Evolutionary conservation across 2,797 vertebrate species (phyloP).

Genomic region (Gadopsis marmoratus): DNA sequence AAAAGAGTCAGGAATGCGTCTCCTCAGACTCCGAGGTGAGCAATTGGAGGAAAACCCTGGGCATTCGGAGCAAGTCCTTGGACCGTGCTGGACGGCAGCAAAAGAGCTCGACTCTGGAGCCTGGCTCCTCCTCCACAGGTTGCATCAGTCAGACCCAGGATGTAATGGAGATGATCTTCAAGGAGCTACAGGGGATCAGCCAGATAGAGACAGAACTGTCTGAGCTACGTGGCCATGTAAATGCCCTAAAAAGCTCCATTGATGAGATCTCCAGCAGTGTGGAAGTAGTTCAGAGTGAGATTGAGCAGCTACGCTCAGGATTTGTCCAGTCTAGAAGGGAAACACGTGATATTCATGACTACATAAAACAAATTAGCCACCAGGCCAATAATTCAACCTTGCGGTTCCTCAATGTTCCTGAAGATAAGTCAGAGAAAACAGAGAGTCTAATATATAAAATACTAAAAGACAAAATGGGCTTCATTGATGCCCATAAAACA

Average conservation of each 20-base stretch:
- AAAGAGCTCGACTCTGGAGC: conserved; percentile 91
- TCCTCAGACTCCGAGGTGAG: conserved; percentile 98
- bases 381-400: conserved; percentile 94
- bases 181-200: conserved; percentile 99
- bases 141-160: conserved; percentile 98
- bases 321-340: conserved; percentile 98
- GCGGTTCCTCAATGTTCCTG: conserved; percentile 95
- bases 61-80: conserved; percentile 97
- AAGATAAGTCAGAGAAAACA: conserved; percentile 92
- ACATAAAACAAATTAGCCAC: conserved; percentile 95
- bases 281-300: conserved; percentile 98
- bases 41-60: conserved; percentile 94
- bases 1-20: conserved; percentile 98
- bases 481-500: conserved; percentile 90
- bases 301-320: conserved; percentile 95
- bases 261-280: conserved; percentile 99
- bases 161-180: conserved; percentile 99
- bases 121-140: conserved; percentile 95
- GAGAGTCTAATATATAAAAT: conserved; percentile 93
- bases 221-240: conserved; percentile 96
- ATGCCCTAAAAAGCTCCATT: conserved; percentile 97
- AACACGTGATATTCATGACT: conserved; percentile 97
- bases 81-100: conserved; percentile 94
- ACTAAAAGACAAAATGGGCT: conserved; percentile 96
- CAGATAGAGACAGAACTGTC: conserved; percentile 98